phyloP scores from a whole-genome alignment of 2,797 vertebrate species.

The Vultur gryphus region DNA sequence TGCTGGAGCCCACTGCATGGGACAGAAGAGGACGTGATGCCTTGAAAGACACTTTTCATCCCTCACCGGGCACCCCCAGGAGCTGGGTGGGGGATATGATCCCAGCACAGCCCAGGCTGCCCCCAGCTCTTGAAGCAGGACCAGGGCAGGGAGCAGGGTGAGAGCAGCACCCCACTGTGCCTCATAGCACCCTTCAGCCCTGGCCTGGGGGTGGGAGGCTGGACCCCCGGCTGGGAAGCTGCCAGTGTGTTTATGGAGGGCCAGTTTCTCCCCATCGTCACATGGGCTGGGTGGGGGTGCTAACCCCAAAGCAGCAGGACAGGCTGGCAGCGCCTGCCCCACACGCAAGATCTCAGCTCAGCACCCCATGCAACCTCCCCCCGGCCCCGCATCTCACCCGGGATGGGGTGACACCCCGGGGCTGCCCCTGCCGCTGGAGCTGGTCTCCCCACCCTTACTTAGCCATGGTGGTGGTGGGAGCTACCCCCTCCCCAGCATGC shows the following conservation, averaged over 20 bases:
- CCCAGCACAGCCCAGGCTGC: neutral
- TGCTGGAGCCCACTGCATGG: fast-evolving
- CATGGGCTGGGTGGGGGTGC: fast-evolving
- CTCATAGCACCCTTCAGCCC: neutral
- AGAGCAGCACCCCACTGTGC: neutral
- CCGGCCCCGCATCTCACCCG: fast-evolving
- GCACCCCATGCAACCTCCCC: neutral
- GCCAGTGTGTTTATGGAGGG: neutral
- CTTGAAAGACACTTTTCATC: neutral
- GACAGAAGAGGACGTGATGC: neutral
- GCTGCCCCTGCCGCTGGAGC: neutral
- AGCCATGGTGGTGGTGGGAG: neutral
- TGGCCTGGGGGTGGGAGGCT: neutral
- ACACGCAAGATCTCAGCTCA: neutral
- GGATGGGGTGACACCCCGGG: neutral
- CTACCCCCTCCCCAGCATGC: neutral
- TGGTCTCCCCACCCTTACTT: neutral
- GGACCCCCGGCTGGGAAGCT: neutral
- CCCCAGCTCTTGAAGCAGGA: neutral
- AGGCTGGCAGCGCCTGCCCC: neutral
- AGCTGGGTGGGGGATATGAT: neutral
- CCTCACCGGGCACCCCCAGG: neutral
- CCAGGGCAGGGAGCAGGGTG: neutral
- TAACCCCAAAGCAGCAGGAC: neutral
- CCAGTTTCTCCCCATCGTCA: fast-evolving